Percentiles rank a stretch among this genome's conserved stretches.
phyloP scores from a whole-genome alignment of 2,888 invertebrate genomes.

The Carpatolechia fugitivella region DNA sequence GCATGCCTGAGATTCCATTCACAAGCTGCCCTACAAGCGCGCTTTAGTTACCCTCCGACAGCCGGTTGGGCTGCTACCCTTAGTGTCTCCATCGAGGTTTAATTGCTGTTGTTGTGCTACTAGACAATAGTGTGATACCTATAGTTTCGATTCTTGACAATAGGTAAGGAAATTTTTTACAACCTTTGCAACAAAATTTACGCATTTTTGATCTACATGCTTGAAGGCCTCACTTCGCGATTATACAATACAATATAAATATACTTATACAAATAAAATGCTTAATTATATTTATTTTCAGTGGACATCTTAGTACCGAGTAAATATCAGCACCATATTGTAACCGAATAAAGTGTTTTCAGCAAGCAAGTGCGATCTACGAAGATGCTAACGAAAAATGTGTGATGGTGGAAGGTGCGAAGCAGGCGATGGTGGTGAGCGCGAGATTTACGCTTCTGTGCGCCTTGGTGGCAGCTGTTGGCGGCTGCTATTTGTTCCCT shows the following conservation, averaged over 20 bases:
- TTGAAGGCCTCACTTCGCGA: too few relatives aligned
- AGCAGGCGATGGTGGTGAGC: slow-evolving; percentile 46
- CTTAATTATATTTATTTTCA: too few relatives aligned
- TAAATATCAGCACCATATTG: too few relatives aligned
- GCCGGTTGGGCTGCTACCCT: slow-evolving; percentile 23
- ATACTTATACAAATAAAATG: too few relatives aligned
- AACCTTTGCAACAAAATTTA: too few relatives aligned
- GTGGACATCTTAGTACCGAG: too few relatives aligned
- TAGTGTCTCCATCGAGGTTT: neutral
- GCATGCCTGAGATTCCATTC: slow-evolving; percentile 50
- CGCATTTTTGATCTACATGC: too few relatives aligned
- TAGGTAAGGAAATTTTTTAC: too few relatives aligned
- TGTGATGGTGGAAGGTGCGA: slow-evolving; percentile 49
- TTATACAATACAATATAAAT: too few relatives aligned
- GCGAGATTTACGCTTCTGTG: slow-evolving; percentile 36
- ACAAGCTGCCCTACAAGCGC: slow-evolving; percentile 21
- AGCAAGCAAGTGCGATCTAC: neutral
- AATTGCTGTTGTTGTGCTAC: neutral
- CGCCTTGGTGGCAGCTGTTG: slow-evolving; percentile 44
- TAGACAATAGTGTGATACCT: too few relatives aligned
- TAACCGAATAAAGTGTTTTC: neutral
- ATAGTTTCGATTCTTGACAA: too few relatives aligned
- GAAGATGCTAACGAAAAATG: slow-evolving; percentile 40
- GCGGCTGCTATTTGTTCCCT: slow-evolving; percentile 76
- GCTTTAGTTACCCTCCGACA: slow-evolving; percentile 38